A percentile compares a stretch with the other conserved stretches of the same genome.
These are phyloP conservation scores for Micrasema minimum DNA, from an alignment of 1,140 invertebrate genomes.

Conservation along the genomic window DNA sequence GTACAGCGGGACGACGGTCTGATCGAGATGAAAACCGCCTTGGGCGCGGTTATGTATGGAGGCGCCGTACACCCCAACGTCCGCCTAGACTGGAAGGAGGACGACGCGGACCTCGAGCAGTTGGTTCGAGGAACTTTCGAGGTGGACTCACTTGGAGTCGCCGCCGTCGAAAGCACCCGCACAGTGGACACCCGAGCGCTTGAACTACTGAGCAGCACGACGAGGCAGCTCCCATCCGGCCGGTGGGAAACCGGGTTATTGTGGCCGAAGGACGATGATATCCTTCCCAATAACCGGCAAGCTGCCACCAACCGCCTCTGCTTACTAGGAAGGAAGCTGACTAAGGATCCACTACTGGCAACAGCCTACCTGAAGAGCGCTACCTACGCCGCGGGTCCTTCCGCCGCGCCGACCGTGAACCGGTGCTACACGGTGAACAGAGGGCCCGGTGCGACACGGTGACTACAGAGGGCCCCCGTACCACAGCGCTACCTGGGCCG, in stretches of 20 bases:
- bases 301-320: slow-evolving; percentile 34
- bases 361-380: too few species aligned
- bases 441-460: too few species aligned
- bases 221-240: background rate
- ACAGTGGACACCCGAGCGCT: too few species aligned
- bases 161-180: background rate
- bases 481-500: too few species aligned
- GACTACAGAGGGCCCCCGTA: too few species aligned
- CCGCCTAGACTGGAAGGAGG: background rate
- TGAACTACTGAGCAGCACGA: slow-evolving; percentile 35
- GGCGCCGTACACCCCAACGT: background rate
- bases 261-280: slow-evolving; percentile 36
- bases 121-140: background rate
- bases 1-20: background rate
- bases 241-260: slow-evolving; percentile 37
- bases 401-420: too few species aligned
- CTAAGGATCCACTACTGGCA: slow-evolving; percentile 12
- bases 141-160: background rate
- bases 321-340: slow-evolving; percentile 36
- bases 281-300: too few species aligned
- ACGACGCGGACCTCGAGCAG: too few species aligned
- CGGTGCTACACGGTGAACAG: too few species aligned
- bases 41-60: too few species aligned
- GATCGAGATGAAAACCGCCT: background rate
- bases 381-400: too few species aligned